These are phyloP conservation scores for Darwinula stevensoni DNA, from an alignment of 2,888 invertebrate species.

Conservation along the genomic window DNA sequence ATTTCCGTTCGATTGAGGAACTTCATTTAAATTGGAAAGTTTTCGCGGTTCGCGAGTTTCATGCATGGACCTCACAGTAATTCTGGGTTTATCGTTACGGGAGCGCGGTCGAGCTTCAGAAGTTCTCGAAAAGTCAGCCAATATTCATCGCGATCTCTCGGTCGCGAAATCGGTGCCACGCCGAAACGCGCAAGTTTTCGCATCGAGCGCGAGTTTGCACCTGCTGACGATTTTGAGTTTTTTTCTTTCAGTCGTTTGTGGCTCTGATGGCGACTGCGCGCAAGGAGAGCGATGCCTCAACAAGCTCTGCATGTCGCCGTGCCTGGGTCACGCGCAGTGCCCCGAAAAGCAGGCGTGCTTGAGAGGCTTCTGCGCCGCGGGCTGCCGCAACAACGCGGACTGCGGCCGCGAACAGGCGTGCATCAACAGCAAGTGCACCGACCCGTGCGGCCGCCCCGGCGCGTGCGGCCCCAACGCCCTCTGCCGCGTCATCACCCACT, in stretches of 20 bases:
- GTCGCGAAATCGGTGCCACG: no score
- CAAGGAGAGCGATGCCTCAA: conserved; percentile 43
- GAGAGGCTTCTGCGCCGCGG: conserved; percentile 42
- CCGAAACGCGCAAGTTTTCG: no score
- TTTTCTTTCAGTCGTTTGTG: conserved; percentile 28
- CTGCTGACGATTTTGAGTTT: no score
- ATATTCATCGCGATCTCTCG: no score
- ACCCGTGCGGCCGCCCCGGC: conserved; percentile 43
- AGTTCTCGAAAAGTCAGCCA: no score
- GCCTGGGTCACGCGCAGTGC: conserved; percentile 51
- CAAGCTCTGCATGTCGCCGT: conserved; percentile 47
- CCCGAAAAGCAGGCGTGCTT: conserved; percentile 46
- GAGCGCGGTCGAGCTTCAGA: no score
- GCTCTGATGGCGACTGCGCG: conserved; percentile 42
- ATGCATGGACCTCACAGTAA: no score
- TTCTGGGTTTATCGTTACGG: no score
- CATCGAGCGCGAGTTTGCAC: no score
- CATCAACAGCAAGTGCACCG: conserved; percentile 44
- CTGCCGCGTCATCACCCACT: conserved; percentile 35
- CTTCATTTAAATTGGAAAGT: background rate
- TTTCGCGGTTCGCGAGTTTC: background rate
- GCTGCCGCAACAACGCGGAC: conserved; percentile 54
- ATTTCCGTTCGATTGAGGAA: no score
- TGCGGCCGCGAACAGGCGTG: conserved; percentile 46
- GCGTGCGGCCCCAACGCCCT: conserved; percentile 56